Conservation (phyloP, 1,140 invertebrate genomes). For the Apis cerana region DNA sequence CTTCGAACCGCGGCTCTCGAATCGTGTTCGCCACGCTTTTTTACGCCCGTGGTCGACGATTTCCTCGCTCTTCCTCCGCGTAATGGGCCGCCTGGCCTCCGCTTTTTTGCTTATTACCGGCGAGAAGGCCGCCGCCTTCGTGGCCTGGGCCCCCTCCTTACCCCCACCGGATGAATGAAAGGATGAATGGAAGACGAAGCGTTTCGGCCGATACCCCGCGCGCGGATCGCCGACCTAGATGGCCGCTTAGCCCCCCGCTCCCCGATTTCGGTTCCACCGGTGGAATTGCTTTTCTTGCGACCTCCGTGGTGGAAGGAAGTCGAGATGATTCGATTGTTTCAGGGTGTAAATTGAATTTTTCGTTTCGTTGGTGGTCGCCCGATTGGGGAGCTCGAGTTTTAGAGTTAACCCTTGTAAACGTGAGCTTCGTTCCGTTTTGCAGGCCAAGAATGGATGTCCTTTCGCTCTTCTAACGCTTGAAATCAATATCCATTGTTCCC, state of each 20-base stretch:
- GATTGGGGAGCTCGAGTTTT: neutral
- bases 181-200: slow-evolving; percentile 74
- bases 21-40: slow-evolving; percentile 76
- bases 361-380: neutral
- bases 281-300: slow-evolving; percentile 2
- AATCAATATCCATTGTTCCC: too few relatives aligned
- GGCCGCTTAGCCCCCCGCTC: neutral
- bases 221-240: slow-evolving; percentile 14
- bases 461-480: too few relatives aligned
- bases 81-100: slow-evolving; percentile 69
- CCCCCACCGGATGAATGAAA: slow-evolving; percentile 74
- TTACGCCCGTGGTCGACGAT: slow-evolving; percentile 74
- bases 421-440: too few relatives aligned
- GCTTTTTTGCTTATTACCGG: slow-evolving; percentile 76
- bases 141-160: neutral
- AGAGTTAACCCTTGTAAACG: too few relatives aligned
- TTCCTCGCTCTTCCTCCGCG: slow-evolving; percentile 72
- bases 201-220: slow-evolving; percentile 39
- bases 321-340: neutral
- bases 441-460: too few relatives aligned
- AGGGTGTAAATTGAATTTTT: neutral
- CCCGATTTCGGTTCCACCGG: neutral
- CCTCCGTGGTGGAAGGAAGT: neutral
- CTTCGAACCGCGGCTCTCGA: slow-evolving; percentile 63
- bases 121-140: slow-evolving; percentile 56